These are phyloP conservation scores for Peromyscus leucopus DNA, from an alignment of 2,113 vertebrate species.

Conservation along the genomic window DNA sequence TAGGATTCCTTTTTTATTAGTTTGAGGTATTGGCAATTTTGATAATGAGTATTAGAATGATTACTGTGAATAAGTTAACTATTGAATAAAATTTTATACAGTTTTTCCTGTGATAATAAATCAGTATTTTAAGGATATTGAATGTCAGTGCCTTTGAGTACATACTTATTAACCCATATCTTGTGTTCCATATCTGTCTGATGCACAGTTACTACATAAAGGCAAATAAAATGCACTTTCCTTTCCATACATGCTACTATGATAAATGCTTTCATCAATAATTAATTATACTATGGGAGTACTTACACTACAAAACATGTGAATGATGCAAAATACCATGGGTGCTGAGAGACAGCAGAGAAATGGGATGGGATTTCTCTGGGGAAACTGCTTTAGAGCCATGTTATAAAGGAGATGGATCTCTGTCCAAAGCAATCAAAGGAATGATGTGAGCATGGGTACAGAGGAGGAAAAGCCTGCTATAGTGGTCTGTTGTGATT, in stretches of 20 bases:
- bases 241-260: neutral
- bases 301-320: neutral
- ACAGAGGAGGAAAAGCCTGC: neutral
- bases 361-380: neutral
- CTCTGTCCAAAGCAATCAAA: neutral
- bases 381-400: neutral
- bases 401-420: neutral
- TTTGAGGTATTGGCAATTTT: slow-evolving; percentile 39
- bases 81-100: neutral
- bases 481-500: too few species aligned
- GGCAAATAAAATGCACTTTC: neutral
- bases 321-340: neutral
- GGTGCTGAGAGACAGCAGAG: neutral
- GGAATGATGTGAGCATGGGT: neutral
- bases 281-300: neutral
- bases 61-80: neutral
- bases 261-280: neutral
- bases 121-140: slow-evolving; percentile 4
- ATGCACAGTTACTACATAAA: neutral
- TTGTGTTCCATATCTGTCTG: neutral
- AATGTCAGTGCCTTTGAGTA: neutral
- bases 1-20: slow-evolving; percentile 9
- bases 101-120: slow-evolving; percentile 14
- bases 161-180: neutral
- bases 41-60: slow-evolving; percentile 37